Evolutionary conservation across 2,888 invertebrate species (phyloP), one percentile per base, ranked within the genome.

Genomic region (Silvanus unidentatus): DNA sequence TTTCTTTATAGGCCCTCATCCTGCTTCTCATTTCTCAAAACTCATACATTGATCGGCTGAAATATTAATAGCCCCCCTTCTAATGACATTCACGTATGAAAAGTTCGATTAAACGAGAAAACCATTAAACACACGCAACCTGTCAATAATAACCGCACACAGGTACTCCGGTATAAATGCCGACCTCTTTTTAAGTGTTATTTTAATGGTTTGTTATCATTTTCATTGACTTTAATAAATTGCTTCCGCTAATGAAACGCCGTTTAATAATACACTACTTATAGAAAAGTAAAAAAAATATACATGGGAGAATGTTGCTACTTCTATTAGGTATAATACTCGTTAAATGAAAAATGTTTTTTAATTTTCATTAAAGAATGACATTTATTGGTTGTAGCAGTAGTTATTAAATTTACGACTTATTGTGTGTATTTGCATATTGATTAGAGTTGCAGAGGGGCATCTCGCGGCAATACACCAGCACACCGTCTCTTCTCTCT

Each of bases 321-420:
- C 8, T 22, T 3, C 3, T 5, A 22, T 5, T 22, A 22, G 22
- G 22, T 22, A 22, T 22, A 5, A 22, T 22, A 22, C 4, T 8
- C 22, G 22, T 22, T 22, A 22, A 22, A 42, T 42, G 32, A 42
- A 42, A 35, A 42, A 52, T 48, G 42, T 43, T 48, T 52, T 52
- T 54, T 50, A 52, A 55, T 52, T 53, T 54, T 50, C 46, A 49
- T 53, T 48, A 48, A 42, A n/a, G 12, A 54, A 50, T 47, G 54
- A 50, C 55, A 48, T 55, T 57, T 55, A 54, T 55, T 54, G 53
- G 44, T 42, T 52, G 47, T 47, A 48, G 22, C 22, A 52, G 41
- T n/a, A 55, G 50, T 58, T 59, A 60, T 60, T 54, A 60, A 58
- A 61, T 59, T 60, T 57, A 55, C 54, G 56, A 59, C 49, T 56